A percentile compares a stretch with the other conserved stretches of the same genome.
Evolutionary conservation across 1,140 invertebrate genomes (phyloP).

Genomic region (Radopholus similis): DNA sequence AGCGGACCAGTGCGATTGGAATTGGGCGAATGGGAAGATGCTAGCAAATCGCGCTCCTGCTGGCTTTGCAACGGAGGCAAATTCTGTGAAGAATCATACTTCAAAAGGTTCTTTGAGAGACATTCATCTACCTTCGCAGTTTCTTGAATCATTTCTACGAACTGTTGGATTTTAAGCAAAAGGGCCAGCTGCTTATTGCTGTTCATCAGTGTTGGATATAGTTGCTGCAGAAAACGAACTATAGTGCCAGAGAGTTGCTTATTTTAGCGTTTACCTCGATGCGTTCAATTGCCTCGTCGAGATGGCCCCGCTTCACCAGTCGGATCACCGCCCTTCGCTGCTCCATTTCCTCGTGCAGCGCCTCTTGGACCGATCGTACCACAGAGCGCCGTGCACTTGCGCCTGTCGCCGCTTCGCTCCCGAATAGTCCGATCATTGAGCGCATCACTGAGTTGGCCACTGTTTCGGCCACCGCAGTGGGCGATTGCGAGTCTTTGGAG

Average conservation of each 20-base stretch:
- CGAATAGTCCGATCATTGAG: slow-evolving; percentile 13
- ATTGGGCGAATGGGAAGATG: neutral
- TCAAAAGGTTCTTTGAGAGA: no score
- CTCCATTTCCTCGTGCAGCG: slow-evolving; percentile 61
- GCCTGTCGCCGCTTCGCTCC: neutral
- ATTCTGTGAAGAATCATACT: no score
- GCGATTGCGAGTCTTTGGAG: slow-evolving; percentile 18
- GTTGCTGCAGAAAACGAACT: slow-evolving; percentile 67
- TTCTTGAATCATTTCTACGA: slow-evolving; percentile 71
- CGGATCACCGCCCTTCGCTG: slow-evolving; percentile 74
- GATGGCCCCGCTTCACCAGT: slow-evolving; percentile 80
- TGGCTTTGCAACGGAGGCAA: neutral
- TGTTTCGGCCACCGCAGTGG: slow-evolving; percentile 8
- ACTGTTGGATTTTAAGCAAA: slow-evolving; percentile 90
- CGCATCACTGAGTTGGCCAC: slow-evolving; percentile 7
- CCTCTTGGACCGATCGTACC: slow-evolving; percentile 22
- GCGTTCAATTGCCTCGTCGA: slow-evolving; percentile 79
- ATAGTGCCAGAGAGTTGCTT: neutral
- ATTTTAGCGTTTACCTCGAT: slow-evolving; percentile 53
- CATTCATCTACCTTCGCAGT: neutral
- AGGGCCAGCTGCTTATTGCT: slow-evolving; percentile 84
- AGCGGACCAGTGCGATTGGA: neutral
- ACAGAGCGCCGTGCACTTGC: slow-evolving; percentile 9
- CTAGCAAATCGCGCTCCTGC: neutral
- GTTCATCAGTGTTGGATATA: slow-evolving; percentile 85